Evolutionary conservation across 2,113 vertebrate species (phyloP).

Genomic region (Sminthopsis crassicaudata): DNA sequence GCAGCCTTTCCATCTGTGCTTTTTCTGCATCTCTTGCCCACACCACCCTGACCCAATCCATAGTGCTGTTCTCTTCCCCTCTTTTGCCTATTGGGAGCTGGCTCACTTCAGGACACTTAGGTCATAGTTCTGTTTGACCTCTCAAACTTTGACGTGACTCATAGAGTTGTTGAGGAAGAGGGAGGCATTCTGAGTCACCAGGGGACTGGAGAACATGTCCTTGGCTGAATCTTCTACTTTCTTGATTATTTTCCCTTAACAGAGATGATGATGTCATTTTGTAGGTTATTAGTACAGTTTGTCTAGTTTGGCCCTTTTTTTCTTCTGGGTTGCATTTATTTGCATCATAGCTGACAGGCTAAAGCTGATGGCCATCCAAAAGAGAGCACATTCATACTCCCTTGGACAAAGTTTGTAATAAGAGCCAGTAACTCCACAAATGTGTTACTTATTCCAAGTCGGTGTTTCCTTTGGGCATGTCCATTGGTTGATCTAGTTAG

Average conservation of each 20-base stretch:
- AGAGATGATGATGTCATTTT: no score
- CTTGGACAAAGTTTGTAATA: background rate
- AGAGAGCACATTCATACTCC: background rate
- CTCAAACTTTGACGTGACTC: conserved; percentile 97
- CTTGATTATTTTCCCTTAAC: background rate
- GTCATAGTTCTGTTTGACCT: conserved; percentile 98
- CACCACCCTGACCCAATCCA: background rate
- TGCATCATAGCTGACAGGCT: no score
- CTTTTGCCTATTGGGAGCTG: conserved; percentile 69
- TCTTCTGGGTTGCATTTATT: background rate
- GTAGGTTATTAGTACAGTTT: background rate
- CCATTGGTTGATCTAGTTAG: background rate
- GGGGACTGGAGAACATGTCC: conserved; percentile 94
- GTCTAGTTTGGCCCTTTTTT: background rate
- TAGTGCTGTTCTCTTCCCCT: conserved; percentile 17
- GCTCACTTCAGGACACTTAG: conserved; percentile 96
- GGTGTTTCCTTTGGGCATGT: background rate
- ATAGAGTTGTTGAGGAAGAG: conserved; percentile 98
- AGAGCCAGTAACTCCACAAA: background rate
- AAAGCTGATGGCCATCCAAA: no score
- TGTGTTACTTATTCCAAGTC: background rate
- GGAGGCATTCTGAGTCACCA: conserved; percentile 97
- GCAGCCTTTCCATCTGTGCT: conserved; percentile 5
- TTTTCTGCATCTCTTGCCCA: background rate
- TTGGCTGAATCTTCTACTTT: background rate